phyloP scores from a whole-genome alignment of 2,888 invertebrate species.

The Schizotus pectinicornis region DNA sequence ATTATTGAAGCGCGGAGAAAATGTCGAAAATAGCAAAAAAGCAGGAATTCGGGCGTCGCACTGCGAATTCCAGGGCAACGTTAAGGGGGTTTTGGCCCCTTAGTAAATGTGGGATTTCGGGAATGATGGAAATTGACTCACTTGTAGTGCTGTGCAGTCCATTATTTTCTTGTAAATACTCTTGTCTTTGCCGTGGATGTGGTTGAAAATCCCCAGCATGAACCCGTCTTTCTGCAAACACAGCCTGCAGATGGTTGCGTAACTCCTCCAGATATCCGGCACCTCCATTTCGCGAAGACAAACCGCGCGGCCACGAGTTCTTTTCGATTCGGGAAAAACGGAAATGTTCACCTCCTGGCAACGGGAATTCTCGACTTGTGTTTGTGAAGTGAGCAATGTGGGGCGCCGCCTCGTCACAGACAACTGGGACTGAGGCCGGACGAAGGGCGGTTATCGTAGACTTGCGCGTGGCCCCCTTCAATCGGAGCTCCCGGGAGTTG shows the following conservation, averaged over 20 bases:
- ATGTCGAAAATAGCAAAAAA: too few relatives aligned
- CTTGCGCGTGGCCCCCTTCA: constrained; percentile 57
- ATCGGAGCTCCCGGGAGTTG: constrained; percentile 48
- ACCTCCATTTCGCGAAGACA: constrained; percentile 36
- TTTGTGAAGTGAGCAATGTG: constrained; percentile 45
- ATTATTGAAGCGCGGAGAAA: too few relatives aligned
- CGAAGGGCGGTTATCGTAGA: constrained; percentile 55
- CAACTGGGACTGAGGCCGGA: constrained; percentile 57
- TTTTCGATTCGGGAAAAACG: constrained; percentile 12
- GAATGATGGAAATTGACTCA: constrained; percentile 38
- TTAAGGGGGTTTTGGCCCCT: background rate
- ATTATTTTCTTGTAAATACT: constrained; percentile 59
- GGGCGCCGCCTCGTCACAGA: constrained; percentile 61
- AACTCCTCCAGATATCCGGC: constrained; percentile 62
- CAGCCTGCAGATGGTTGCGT: constrained; percentile 70
- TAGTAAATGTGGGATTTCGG: background rate
- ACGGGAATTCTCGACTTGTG: constrained; percentile 24
- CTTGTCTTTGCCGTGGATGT: constrained; percentile 58
- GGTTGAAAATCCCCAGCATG: constrained; percentile 69
- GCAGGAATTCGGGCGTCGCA: too few relatives aligned
- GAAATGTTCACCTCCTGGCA: constrained; percentile 35
- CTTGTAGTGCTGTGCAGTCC: constrained; percentile 58
- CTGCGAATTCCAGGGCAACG: background rate
- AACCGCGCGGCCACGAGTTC: background rate
- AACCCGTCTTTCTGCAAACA: constrained; percentile 70